Conservation (phyloP, 53 echinoderm and acorn worm genomes). For the Holothuria scabra region DNA sequence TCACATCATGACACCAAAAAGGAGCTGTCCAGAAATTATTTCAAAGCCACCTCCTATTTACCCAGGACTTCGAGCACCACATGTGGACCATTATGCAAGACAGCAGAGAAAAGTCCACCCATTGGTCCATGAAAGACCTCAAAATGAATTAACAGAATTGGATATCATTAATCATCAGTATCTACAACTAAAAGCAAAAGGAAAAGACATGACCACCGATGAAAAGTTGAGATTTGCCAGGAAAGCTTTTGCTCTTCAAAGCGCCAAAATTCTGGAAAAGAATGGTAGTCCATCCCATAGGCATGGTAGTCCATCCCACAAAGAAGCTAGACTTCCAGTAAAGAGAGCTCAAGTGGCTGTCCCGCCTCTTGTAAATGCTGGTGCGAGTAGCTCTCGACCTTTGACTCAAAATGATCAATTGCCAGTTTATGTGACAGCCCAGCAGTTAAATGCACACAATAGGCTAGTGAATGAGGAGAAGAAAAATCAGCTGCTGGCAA, state of each 20-base stretch:
- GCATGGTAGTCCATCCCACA: neutral
- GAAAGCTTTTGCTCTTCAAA: slow-evolving; percentile 30
- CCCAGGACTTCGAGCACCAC: slow-evolving; percentile 15
- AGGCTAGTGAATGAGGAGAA: slow-evolving; percentile 34
- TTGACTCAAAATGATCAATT: slow-evolving; percentile 20
- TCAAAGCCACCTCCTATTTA: slow-evolving; percentile 40
- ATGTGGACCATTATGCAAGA: neutral
- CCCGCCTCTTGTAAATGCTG: slow-evolving; percentile 24
- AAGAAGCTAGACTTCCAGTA: neutral
- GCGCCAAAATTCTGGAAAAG: slow-evolving; percentile 19
- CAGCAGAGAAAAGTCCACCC: slow-evolving; percentile 44
- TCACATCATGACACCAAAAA: neutral
- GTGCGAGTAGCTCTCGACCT: neutral
- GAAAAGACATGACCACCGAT: neutral
- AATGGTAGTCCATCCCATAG: slow-evolving; percentile 8
- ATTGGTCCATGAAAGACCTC: slow-evolving; percentile 13
- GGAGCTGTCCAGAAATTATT: neutral
- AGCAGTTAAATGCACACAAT: slow-evolving; percentile 5
- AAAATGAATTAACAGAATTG: neutral
- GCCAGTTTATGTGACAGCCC: neutral
- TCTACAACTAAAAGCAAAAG: neutral
- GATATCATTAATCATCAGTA: neutral
- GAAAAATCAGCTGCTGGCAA: slow-evolving; percentile 20
- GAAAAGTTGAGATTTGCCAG: slow-evolving; percentile 25
- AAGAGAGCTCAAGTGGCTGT: slow-evolving; percentile 21